Percentiles rank a stretch among this genome's conserved stretches.
phyloP scores from a whole-genome alignment of 2,797 vertebrate species.

The Coregonus suidteri region DNA sequence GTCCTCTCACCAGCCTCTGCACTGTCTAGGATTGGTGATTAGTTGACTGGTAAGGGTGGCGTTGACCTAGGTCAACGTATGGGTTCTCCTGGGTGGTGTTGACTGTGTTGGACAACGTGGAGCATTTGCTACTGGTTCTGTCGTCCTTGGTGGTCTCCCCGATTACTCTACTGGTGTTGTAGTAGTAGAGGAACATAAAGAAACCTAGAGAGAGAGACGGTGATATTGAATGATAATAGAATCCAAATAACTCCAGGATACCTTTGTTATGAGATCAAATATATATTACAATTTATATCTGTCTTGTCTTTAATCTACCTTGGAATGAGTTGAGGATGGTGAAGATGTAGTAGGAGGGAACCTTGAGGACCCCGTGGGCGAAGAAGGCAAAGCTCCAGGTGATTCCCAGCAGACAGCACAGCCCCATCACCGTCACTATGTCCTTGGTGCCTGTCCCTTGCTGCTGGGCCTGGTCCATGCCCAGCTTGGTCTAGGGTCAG shows the following conservation, averaged over 20 bases:
- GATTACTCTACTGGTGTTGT: constrained; percentile 38
- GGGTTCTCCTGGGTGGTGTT: neutral
- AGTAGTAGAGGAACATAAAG: constrained; percentile 75
- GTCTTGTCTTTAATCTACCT: constrained; percentile 43
- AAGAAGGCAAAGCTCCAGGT: constrained; percentile 70
- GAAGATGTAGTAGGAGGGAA: constrained; percentile 64
- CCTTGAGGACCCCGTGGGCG: constrained; percentile 46
- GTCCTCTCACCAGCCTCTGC: too few species aligned
- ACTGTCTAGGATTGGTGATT: too few species aligned
- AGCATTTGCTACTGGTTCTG: fast-evolving
- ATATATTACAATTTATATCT: too few species aligned
- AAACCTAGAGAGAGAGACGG: constrained; percentile 60
- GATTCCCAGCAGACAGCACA: constrained; percentile 59
- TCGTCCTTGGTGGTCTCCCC: neutral
- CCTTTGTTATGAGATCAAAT: too few species aligned
- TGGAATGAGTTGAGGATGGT: constrained; percentile 68
- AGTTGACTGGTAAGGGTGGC: too few species aligned
- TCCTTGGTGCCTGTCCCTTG: constrained; percentile 12
- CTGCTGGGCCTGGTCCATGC: too few species aligned
- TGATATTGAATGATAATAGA: too few species aligned
- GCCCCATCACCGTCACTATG: constrained; percentile 44
- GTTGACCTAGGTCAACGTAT: too few species aligned
- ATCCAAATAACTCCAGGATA: too few species aligned
- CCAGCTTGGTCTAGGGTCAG: too few species aligned
- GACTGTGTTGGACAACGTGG: neutral